A percentile compares a stretch with the other conserved stretches of the same genome.
phyloP scores from a whole-genome alignment of 2,797 vertebrate genomes.

The Glossophaga mutica region DNA sequence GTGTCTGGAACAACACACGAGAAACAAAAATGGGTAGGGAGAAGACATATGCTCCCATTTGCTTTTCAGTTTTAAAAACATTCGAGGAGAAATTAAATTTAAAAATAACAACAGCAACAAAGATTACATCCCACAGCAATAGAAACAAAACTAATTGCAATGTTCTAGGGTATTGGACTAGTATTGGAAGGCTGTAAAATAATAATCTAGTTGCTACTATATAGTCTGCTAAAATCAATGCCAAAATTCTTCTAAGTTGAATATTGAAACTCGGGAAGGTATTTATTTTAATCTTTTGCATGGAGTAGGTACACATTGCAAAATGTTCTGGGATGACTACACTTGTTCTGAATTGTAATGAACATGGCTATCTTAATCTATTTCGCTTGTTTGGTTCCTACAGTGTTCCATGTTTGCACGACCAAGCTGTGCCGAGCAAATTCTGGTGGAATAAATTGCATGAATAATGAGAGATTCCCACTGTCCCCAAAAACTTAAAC shows the following conservation, averaged over 20 bases:
- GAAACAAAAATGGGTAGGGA: not conserved
- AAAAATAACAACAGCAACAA: not conserved
- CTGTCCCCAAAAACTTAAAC: slow-evolving; percentile 27
- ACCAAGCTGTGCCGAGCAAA: slow-evolving; percentile 39
- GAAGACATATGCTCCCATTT: not conserved
- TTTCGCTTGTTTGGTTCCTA: slow-evolving; percentile 15
- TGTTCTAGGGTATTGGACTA: not conserved
- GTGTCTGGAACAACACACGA: not conserved
- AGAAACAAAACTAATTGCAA: not conserved
- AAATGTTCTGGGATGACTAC: slow-evolving; percentile 24
- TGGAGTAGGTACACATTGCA: slow-evolving; percentile 9
- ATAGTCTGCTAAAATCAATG: not conserved
- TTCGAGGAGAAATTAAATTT: not conserved
- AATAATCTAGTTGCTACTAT: not conserved
- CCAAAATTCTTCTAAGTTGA: not conserved
- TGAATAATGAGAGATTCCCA: slow-evolving; percentile 22
- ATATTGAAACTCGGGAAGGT: not conserved
- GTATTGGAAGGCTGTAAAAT: not conserved
- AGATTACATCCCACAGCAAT: not conserved
- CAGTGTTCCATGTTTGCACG: slow-evolving; percentile 30
- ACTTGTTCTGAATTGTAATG: slow-evolving; percentile 46
- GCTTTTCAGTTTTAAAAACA: not conserved
- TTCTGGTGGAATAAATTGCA: slow-evolving; percentile 14
- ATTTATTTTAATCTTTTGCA: slow-evolving; percentile 31
- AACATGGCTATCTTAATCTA: not conserved